These are phyloP conservation scores for Drosophila murphyi DNA, from an alignment of 1,140 invertebrate species.

Conservation along the genomic window DNA sequence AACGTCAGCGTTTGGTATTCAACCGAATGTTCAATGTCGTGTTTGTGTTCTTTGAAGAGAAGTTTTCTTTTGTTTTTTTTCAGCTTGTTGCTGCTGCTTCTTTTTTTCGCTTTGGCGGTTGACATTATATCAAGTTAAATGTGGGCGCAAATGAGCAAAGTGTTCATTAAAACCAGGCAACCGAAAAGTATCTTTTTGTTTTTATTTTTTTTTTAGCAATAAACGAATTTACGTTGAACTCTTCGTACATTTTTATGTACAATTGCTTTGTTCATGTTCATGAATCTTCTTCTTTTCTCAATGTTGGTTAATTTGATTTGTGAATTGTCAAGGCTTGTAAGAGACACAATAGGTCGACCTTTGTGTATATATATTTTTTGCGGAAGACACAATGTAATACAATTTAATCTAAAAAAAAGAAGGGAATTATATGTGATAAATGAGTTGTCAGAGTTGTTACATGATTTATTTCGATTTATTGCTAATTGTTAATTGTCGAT, in stretches of 20 bases:
- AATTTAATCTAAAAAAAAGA: background rate
- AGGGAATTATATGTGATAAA: background rate
- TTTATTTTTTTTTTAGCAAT: slow-evolving; percentile 15
- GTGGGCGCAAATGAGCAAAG: slow-evolving; percentile 53
- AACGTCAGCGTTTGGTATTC: slow-evolving; percentile 53
- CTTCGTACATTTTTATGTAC: slow-evolving; percentile 40
- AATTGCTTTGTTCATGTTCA: slow-evolving; percentile 58
- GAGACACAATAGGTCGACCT: slow-evolving; percentile 25
- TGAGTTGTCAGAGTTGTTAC: background rate
- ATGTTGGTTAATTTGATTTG: slow-evolving; percentile 18
- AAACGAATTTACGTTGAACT: slow-evolving; percentile 12
- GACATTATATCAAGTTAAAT: slow-evolving; percentile 60
- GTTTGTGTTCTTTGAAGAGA: slow-evolving; percentile 43
- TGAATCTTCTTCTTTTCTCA: slow-evolving; percentile 13
- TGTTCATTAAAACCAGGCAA: slow-evolving; percentile 55
- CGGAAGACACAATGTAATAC: background rate
- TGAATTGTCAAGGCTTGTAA: slow-evolving; percentile 39
- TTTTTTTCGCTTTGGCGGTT: slow-evolving; percentile 26
- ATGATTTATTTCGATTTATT: no score
- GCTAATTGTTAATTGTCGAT: no score
- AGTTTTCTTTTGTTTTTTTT: slow-evolving; percentile 47
- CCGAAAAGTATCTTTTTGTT: slow-evolving; percentile 11
- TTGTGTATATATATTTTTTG: slow-evolving; percentile 2
- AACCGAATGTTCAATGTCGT: slow-evolving; percentile 63
- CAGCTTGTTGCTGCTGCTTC: slow-evolving; percentile 1